Base-by-base conservation (phyloP, 1,140 invertebrate genomes). In the Proctacanthus coquilletti region DNA sequence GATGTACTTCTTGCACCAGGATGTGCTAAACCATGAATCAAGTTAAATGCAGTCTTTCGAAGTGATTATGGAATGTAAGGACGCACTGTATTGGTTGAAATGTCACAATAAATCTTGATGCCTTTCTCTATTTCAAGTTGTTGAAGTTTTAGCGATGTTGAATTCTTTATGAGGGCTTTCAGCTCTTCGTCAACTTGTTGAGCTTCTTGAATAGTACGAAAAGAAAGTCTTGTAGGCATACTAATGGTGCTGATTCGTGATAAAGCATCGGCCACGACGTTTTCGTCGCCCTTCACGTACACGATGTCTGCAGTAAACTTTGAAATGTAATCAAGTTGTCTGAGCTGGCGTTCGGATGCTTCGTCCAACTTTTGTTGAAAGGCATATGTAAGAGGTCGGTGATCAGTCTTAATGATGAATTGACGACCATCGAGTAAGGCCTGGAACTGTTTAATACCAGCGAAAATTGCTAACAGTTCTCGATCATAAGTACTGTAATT, bases 401-500 rank as follows among this genome's bases (percentile, higher is more conserved):
- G 53, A 38, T 59, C 49, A 0, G 54, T 59, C 34, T 34, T 47
- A n/a, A 60, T 48, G 0, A 21, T 40, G 29, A 58, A 48, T 14
- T 39, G 5, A 19, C 44, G 30, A 4, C 45, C 51, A 42, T 61
- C 54, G 3, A 63, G n/a, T 21, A 55, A 43, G 20, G 52, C 42
- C 21, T 38, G 25, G 39, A 64, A 62, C 38, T 44, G 44, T 36
- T 49, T 45, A 2, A 58, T 41, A 1, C 45, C 42, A 9, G 3
- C 8, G 41, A 50, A 60, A 3, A 51, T 47, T 6, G 52, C 56
- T 0, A 55, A 30, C 0, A 67, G 46, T 47, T 66, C 60, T 4
- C 61, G 31, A 44, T 64, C 52, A 37, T 60, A 63, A 0, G 52
- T 42, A 14, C 38, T 45, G 32, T 58, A 55, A 34, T 51, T 52